These are phyloP conservation scores for Mercenaria mercenaria DNA, from an alignment of 1,140 invertebrate species.

Conservation along the genomic window DNA sequence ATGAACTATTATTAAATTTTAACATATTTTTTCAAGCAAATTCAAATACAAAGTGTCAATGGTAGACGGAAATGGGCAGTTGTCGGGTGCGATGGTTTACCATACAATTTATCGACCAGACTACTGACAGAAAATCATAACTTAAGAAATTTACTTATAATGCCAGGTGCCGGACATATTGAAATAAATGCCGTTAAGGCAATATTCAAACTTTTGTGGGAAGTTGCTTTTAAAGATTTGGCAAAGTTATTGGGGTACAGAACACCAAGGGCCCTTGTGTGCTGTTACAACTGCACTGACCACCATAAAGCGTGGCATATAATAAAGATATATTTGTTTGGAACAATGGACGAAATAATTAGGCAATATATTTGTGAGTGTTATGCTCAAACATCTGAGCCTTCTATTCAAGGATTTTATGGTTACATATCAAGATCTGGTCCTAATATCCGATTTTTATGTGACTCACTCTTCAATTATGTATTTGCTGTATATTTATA, in stretches of 20 bases:
- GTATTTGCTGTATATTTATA: background rate
- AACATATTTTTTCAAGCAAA: background rate
- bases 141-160: background rate
- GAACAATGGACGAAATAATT: background rate
- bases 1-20: too few species aligned
- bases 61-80: background rate
- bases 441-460: background rate
- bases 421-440: background rate
- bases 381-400: background rate
- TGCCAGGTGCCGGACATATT: background rate
- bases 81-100: background rate
- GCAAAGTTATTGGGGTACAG: background rate
- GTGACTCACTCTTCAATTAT: background rate
- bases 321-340: background rate
- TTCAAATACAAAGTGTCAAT: background rate
- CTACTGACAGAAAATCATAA: background rate
- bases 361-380: background rate
- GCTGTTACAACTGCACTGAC: background rate
- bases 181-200: background rate
- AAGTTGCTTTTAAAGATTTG: background rate
- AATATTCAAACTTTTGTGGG: background rate
- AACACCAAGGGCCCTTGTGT: background rate
- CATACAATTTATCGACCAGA: background rate
- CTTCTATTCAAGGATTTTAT: background rate
- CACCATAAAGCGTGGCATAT: background rate